Evolutionary conservation across 2,888 invertebrate genomes (phyloP), one percentile per base, ranked within the genome.

Genomic region (Clunio marinus): DNA sequence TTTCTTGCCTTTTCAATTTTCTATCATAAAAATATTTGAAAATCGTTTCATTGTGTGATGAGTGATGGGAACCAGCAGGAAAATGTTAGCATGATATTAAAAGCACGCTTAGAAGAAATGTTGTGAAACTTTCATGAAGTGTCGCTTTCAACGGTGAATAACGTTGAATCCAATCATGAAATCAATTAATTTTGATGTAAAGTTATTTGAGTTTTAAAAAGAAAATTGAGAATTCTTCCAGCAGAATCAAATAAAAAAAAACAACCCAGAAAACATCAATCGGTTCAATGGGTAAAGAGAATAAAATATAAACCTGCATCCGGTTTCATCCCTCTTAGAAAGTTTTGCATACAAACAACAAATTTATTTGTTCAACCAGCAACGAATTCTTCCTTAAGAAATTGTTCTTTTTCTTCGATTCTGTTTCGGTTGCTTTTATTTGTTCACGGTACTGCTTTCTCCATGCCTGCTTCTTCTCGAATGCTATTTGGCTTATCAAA

Each of bases 401-500:
- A 15, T 45, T 15, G 45, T n/a, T 8, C 35, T 15, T n/a, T n/a
- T 51, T 22, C 5, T 51, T 51, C 51, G 7, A 32, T 32, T n/a
- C 22, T 3, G 7, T 22, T 22, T 51, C n/a, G n/a, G n/a, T 51
- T 22, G 22, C 13, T 65, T 65, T 65, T 65, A 65, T 65, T 65
- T 65, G 63, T 28, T 45, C 63, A 55, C 55, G 63, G 63, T 55
- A 22, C 66, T 24, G 22, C 17, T 27, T 32, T 22, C 10, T 55
- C 2, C 13, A n/a, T 35, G 32, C 35, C 20, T 59, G 35, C 35
- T 25, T 1, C n/a, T 57, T 15, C 32, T 45, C 25, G 51, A 20
- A 25, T 65, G 65, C 51, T 65, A 51, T 55, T 66, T 66, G 66
- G 66, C 66, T 66, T 66, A 66, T 66, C 66, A 66, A 66, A 66